Base-by-base conservation (phyloP, 1,140 invertebrate genomes). In the Pogonus chalceus region DNA sequence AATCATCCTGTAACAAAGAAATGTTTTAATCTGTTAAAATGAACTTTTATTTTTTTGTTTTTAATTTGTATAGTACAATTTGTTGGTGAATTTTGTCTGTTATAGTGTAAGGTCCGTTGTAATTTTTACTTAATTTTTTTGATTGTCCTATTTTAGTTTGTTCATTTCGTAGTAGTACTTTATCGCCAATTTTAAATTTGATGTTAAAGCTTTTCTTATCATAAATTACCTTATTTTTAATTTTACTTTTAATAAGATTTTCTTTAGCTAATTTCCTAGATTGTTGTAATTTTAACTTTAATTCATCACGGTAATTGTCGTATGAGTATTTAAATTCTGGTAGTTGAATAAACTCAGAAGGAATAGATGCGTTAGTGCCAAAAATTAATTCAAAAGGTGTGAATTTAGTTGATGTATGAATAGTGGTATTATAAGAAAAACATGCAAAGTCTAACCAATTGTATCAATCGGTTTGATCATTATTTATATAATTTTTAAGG, bases 381-480 rank as follows among this genome's bases (percentile, higher is more conserved):
- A 59, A 65, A 31, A 63, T 31, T 52, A 65, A 39, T 60, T 64
- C 58, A 46, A 49, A 57, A 20, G 59, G 62, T 20, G 61, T 58
- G 39, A 54, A 65, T 16, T 59, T 23, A 10, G 61, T 63, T 31
- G 56, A 56, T 18, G 54, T 59, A 50, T 69, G 64, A 26, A 59
- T 49, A 20, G 24, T 55, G 18, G 63, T 67, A 56, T 69, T 72
- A 53, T 69, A 72, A 23, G 56, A 60, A 47, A 69, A 72, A 60
- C 65, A 66, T 0, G 66, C 65, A 23, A 65, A 67, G 23, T 59
- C 35, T 37, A 72, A 37, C 55, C 56, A 71, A 52, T 66, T 46
- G 35, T 70, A 65, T 67, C 70, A 73, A 53, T 72, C 61, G 2
- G 46, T 60, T 59, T 68, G 64, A 47, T 69, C 56, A 37, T 61